These are phyloP conservation scores for Clepsis dumicolana DNA, from an alignment of 2,888 invertebrate species.

Conservation along the genomic window DNA sequence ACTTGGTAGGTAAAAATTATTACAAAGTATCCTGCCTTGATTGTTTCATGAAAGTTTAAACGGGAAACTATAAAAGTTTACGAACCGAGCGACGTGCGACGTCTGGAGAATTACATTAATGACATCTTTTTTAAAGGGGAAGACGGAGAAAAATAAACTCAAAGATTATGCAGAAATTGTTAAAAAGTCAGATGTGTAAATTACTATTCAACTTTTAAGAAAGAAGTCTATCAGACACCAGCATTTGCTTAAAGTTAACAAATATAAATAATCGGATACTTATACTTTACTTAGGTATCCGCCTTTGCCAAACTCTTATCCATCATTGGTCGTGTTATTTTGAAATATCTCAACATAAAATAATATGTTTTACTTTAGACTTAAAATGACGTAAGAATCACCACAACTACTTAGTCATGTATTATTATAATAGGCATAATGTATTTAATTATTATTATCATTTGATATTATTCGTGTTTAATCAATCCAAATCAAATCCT, in stretches of 20 bases:
- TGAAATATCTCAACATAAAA: too few species aligned
- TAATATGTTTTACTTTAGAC: too few species aligned
- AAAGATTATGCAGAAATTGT: not conserved
- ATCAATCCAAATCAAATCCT: slow-evolving; percentile 26
- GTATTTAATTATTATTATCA: not conserved
- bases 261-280: not conserved
- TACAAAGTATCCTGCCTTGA: slow-evolving; percentile 68
- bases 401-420: too few species aligned
- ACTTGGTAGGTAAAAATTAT: slow-evolving; percentile 71
- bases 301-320: too few species aligned
- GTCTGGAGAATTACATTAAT: slow-evolving; percentile 64
- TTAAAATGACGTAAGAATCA: too few species aligned
- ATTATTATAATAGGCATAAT: too few species aligned
- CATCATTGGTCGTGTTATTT: too few species aligned
- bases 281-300: too few species aligned
- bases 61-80: slow-evolving; percentile 76
- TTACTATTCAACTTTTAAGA: not conserved
- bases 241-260: not conserved
- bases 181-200: not conserved
- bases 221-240: not conserved
- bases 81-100: slow-evolving; percentile 58
- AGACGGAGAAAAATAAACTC: slow-evolving; percentile 8
- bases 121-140: slow-evolving; percentile 52
- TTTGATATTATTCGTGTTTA: not conserved
- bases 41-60: slow-evolving; percentile 73